Evolutionary conservation across 1,140 invertebrate genomes (phyloP).

Genomic region (Pararge aegeria): DNA sequence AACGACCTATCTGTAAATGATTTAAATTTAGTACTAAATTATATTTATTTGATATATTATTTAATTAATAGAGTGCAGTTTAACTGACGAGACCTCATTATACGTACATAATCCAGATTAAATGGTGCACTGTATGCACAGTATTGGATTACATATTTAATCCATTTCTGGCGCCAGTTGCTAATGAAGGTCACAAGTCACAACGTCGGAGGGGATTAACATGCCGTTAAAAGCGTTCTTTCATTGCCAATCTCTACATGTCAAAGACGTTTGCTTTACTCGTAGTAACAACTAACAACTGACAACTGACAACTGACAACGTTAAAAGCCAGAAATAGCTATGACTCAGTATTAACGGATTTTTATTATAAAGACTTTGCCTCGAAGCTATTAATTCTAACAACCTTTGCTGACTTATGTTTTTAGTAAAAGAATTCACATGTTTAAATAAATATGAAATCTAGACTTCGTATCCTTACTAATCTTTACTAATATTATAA

Average conservation of each 20-base stretch:
- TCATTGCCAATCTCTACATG: slow-evolving; percentile 48
- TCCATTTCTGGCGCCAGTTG: slow-evolving; percentile 36
- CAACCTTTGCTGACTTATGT: neutral
- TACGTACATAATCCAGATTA: neutral
- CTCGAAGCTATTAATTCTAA: neutral
- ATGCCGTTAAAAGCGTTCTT: slow-evolving; percentile 47
- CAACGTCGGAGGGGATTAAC: slow-evolving; percentile 35
- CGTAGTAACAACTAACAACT: slow-evolving; percentile 29
- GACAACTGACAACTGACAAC: too few species aligned
- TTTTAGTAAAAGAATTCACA: too few species aligned
- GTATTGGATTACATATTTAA: slow-evolving; percentile 13
- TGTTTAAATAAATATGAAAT: slow-evolving; percentile 4
- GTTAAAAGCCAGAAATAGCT: slow-evolving; percentile 60
- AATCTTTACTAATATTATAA: too few species aligned
- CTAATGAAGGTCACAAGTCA: slow-evolving; percentile 36
- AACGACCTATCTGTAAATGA: slow-evolving; percentile 1
- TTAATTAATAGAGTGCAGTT: too few species aligned
- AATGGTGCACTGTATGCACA: slow-evolving; percentile 3
- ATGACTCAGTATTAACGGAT: slow-evolving; percentile 63
- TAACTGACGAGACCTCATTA: neutral
- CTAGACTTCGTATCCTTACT: too few species aligned
- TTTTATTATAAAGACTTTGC: slow-evolving; percentile 4
- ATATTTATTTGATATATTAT: too few species aligned
- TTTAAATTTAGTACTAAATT: slow-evolving; percentile 1
- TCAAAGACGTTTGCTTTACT: slow-evolving; percentile 25